phyloP scores from a whole-genome alignment of 2,113 vertebrate genomes.

The Pimephales promelas region DNA sequence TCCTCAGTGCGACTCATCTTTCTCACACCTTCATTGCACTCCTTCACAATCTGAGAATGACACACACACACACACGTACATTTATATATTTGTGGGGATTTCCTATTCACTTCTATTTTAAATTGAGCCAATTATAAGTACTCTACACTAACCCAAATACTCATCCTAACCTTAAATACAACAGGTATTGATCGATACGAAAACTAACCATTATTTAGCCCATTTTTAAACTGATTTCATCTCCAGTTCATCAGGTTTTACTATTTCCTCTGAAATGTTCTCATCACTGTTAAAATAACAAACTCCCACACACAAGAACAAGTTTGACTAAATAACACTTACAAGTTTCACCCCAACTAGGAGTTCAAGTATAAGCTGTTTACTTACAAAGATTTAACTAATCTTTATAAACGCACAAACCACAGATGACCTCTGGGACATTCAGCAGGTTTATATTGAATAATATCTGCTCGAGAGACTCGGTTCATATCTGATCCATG shows the following conservation, averaged over 20 bases:
- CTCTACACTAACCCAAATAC: neutral
- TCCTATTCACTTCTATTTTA: neutral
- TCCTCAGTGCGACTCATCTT: slow-evolving; percentile 98
- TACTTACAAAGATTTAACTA: neutral
- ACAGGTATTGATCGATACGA: neutral
- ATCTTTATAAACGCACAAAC: neutral
- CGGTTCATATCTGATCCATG: neutral
- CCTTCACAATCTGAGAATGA: slow-evolving; percentile 86
- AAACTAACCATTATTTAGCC: slow-evolving; percentile 1
- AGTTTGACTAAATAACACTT: neutral
- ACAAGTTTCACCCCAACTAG: neutral
- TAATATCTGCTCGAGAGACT: neutral
- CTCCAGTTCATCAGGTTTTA: slow-evolving; percentile 5
- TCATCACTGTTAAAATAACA: neutral
- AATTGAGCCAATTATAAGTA: neutral
- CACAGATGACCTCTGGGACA: neutral
- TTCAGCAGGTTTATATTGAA: neutral
- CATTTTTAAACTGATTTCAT: neutral
- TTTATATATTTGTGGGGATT: neutral
- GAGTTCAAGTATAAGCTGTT: neutral
- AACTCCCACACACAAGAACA: slow-evolving; percentile 1
- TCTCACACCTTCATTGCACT: slow-evolving; percentile 92
- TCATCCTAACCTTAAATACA: neutral
- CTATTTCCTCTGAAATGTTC: neutral
- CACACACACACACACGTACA: no score